Percentiles rank a stretch among this genome's conserved stretches.
These are phyloP conservation scores for Paraplagusia blochii DNA, from an alignment of 2,113 vertebrate species.

Conservation along the genomic window DNA sequence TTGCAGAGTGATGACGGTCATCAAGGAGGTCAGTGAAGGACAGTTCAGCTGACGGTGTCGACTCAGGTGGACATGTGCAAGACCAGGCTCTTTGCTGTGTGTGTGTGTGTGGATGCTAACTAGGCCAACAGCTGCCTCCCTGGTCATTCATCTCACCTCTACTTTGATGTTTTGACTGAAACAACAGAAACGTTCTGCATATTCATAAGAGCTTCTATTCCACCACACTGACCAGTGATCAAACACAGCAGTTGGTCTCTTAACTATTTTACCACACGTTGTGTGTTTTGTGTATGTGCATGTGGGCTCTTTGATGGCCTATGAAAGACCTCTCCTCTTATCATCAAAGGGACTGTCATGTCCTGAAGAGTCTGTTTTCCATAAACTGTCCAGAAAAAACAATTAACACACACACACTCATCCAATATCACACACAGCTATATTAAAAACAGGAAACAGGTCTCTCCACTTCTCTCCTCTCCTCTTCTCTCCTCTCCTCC, in stretches of 20 bases:
- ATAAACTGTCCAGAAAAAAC: too few relatives aligned
- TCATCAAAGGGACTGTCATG: conserved; percentile 11
- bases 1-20: background rate
- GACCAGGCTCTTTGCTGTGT: conserved; percentile 17
- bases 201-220: conserved; percentile 26
- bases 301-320: conserved; percentile 29
- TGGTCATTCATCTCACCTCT: conserved; percentile 47
- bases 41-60: conserved; percentile 13
- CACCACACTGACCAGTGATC: conserved; percentile 9
- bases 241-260: too few relatives aligned
- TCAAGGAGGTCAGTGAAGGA: conserved; percentile 10
- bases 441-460: too few relatives aligned
- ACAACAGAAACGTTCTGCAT: conserved; percentile 35
- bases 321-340: conserved; percentile 13
- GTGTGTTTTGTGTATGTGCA: conserved; percentile 4
- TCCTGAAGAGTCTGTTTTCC: conserved; percentile 17
- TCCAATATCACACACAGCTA: background rate
- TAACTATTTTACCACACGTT: too few relatives aligned
- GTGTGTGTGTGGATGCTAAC: conserved; percentile 38
- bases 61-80: conserved; percentile 8
- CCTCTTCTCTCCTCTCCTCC: too few relatives aligned
- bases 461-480: too few relatives aligned
- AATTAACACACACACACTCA: background rate
- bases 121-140: conserved; percentile 68
- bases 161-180: conserved; percentile 54